These are phyloP conservation scores for Phrixothrix hirtus DNA, from an alignment of 2,888 invertebrate species.

Conservation along the genomic window DNA sequence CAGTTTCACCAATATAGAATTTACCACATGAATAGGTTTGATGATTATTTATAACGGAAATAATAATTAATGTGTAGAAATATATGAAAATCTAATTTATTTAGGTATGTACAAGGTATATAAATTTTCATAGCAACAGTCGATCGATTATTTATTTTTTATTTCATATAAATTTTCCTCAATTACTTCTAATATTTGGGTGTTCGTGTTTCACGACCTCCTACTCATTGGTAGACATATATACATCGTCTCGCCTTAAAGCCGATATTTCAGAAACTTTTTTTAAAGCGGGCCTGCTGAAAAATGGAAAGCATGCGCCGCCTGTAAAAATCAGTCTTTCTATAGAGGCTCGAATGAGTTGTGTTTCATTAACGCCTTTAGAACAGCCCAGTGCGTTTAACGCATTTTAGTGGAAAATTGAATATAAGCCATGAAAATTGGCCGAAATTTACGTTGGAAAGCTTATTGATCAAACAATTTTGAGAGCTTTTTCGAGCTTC, in stretches of 20 bases:
- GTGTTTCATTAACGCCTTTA: too few species aligned
- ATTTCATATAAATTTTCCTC: slow-evolving; percentile 3
- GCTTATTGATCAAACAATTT: too few species aligned
- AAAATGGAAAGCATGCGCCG: slow-evolving; percentile 14
- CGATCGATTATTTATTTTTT: slow-evolving; percentile 2
- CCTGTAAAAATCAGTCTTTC: too few species aligned
- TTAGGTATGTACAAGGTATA: background rate
- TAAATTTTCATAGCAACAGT: slow-evolving; percentile 1
- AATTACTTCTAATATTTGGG: slow-evolving; percentile 21
- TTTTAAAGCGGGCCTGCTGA: slow-evolving; percentile 31
- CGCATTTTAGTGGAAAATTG: too few species aligned
- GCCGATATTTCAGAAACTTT: slow-evolving; percentile 28
- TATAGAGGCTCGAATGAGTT: too few species aligned
- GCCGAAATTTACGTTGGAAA: too few species aligned
- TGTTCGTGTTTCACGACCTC: slow-evolving; percentile 22
- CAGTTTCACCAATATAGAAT: too few species aligned
- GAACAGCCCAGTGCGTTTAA: too few species aligned
- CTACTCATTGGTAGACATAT: slow-evolving; percentile 25
- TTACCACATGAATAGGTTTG: too few species aligned
- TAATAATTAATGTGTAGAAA: slow-evolving; percentile 2
- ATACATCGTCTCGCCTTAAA: slow-evolving; percentile 34
- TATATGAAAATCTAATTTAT: background rate
- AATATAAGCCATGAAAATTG: too few species aligned
- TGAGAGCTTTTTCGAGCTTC: too few species aligned
- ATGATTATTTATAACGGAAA: too few species aligned